Evolutionary conservation across 2,797 vertebrate species (phyloP), one percentile per base, ranked within the genome.

Genomic region (Lagorchestes hirsutus): DNA sequence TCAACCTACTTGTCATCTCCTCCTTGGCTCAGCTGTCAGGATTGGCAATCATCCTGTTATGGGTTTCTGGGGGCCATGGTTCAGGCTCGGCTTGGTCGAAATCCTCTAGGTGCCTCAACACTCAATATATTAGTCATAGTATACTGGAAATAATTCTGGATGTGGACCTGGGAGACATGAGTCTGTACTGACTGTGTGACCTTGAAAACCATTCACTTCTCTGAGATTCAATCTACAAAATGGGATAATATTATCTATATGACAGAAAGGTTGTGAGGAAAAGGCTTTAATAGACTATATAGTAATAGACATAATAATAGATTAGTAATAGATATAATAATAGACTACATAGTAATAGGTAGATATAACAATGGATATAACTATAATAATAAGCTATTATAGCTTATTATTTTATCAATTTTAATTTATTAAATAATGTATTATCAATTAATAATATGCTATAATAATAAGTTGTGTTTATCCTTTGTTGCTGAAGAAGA

Each of bases 1-100:
- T 98, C 96, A 16, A 34, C 58, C 28, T 96, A 90, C 2, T 90
- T 92, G 31, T 94, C 28, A 6, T 46, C 57, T 59, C 94, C 91
- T 87, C 12, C 4, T 62, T 82, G 67, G n/a, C 31, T 74, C 54
- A 34, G 50, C 22, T 24, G 22, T 82, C 74, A 82, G 74, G 9
- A 82, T 24, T 28, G 22, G 40, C 40, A 12, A 16, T 50, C 74
- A 87, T 50, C 8, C 24, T 50, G 9, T 50, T 46, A 27, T 3
- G 1, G 40, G 40, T 87, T 87, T 87, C 40, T 82, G 18, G 74
- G 74, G 22, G 40, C 67, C n/a, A 8, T 24, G 18, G 18, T 46
- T 82, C 67, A 82, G 6, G 18, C 40, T 87, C 24, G 27, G 74
- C 22, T 87, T 27, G 24, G 74, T 87, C 9, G 0, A 18, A 27